Percentiles rank a stretch among this genome's conserved stretches.
Conservation (phyloP, 2,888 invertebrate species). For the Dynastes maya region DNA sequence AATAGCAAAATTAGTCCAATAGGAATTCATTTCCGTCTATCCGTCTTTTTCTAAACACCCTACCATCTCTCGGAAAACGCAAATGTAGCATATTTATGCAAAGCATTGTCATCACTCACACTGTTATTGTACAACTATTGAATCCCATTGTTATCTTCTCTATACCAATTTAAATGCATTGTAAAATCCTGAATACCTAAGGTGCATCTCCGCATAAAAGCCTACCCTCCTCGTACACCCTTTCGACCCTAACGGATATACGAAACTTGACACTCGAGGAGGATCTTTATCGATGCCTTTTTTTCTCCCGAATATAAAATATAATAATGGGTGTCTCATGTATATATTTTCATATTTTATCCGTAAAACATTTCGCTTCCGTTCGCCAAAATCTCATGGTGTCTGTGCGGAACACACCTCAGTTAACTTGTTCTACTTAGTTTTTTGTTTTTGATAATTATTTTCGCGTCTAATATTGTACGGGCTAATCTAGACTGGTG, state of each 20-base stretch:
- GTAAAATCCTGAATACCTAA: conserved; percentile 56
- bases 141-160: conserved; percentile 61
- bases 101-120: conserved; percentile 66
- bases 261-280: conserved; percentile 52
- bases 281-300: conserved; percentile 52
- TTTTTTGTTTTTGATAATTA: no score
- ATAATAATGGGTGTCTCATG: conserved; percentile 1
- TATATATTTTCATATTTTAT: conserved; percentile 32
- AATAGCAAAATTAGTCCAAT: not conserved
- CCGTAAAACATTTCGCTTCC: not conserved
- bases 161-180: conserved; percentile 67
- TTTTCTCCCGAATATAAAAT: conserved; percentile 7
- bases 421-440: no score
- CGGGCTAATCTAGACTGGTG: no score
- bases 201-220: conserved; percentile 49
- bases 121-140: conserved; percentile 56
- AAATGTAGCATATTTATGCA: conserved; percentile 50
- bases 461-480: no score
- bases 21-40: not conserved
- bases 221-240: conserved; percentile 26
- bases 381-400: conserved; percentile 1
- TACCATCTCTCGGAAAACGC: not conserved
- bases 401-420: no score
- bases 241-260: conserved; percentile 49
- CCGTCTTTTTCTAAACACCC: not conserved